Evolutionary conservation across 2,797 vertebrate genomes (phyloP), one percentile per base, ranked within the genome.

Genomic region (Pampus argenteus): DNA sequence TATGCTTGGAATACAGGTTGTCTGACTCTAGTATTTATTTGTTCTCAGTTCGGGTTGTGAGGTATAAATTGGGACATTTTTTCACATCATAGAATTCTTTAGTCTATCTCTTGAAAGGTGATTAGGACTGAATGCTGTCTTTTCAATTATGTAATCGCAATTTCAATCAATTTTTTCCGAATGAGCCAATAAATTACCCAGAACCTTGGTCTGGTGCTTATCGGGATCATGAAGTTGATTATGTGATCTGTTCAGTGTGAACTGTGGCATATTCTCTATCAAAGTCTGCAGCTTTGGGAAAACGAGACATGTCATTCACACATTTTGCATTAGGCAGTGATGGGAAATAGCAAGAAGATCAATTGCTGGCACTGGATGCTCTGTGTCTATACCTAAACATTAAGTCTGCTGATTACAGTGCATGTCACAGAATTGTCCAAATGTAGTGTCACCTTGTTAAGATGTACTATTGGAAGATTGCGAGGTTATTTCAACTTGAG

Each of bases 61-160:
- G 59, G 57, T 82, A 82, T 74, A 79, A 75, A 73, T 66, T 67
- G 57, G 58, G 38, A 74, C 40, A 29, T 66, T 62, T 61, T 71
- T 59, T 74, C 31, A 70, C 63, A 76, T 42, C 6, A 9, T 62
- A 64, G 48, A 44, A 67, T 61, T 74, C 66, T 76, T 83, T 76
- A 51, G 31, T 76, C 59, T 71, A 22, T 76, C 74, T 79, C 56
- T 31, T 73, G 56, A 52, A 71, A 79, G 64, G 64, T 80, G 74
- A 87, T 88, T 83, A 83, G 71, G 25, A 78, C 38, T 59, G 49
- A 84, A 78, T 56, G 66, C 64, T 74, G 55, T 79, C 76, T 75
- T 85, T 81, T 84, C 76, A 86, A 77, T 81, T 78, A 78, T 79
- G 67, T 64, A 74, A 82, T 62, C 64, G 66, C 65, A 67, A 66